A percentile compares a stretch with the other conserved stretches of the same genome.
These are phyloP conservation scores for Astropecten irregularis DNA, from an alignment of 53 echinoderm and acorn worm species.

Conservation along the genomic window DNA sequence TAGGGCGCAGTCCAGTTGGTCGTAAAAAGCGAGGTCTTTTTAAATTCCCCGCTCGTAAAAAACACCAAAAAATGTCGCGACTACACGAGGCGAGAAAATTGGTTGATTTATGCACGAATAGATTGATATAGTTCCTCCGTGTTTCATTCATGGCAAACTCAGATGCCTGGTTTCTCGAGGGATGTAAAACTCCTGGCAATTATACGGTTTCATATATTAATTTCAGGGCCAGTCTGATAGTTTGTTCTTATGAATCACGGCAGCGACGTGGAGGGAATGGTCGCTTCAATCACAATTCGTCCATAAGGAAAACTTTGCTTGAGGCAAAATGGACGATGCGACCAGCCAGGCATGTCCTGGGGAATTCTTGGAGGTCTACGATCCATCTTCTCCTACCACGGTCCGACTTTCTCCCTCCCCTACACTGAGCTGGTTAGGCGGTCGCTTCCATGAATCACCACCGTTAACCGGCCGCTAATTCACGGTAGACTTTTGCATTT, in stretches of 20 bases:
- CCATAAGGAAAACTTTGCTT: neutral
- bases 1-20: neutral
- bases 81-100: too few relatives aligned
- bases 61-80: neutral
- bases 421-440: too few relatives aligned
- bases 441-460: slow-evolving; percentile 27
- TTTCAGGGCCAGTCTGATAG: neutral
- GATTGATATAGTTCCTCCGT: too few relatives aligned
- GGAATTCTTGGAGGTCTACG: neutral
- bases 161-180: too few relatives aligned
- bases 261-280: neutral
- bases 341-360: slow-evolving; percentile 9
- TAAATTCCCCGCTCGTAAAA: neutral
- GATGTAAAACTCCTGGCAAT: too few relatives aligned
- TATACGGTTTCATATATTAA: too few relatives aligned
- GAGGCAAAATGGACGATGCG: neutral
- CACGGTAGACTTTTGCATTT: neutral
- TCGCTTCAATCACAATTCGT: slow-evolving; percentile 28
- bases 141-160: too few relatives aligned
- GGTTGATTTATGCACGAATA: slow-evolving; percentile 1
- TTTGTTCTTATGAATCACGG: slow-evolving; percentile 25
- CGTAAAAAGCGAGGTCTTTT: neutral
- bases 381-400: too few relatives aligned
- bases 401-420: too few relatives aligned
- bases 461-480: neutral